Evolutionary conservation across 1,140 invertebrate species (phyloP), one percentile per base, ranked within the genome.

Genomic region (Uloborus diversus): DNA sequence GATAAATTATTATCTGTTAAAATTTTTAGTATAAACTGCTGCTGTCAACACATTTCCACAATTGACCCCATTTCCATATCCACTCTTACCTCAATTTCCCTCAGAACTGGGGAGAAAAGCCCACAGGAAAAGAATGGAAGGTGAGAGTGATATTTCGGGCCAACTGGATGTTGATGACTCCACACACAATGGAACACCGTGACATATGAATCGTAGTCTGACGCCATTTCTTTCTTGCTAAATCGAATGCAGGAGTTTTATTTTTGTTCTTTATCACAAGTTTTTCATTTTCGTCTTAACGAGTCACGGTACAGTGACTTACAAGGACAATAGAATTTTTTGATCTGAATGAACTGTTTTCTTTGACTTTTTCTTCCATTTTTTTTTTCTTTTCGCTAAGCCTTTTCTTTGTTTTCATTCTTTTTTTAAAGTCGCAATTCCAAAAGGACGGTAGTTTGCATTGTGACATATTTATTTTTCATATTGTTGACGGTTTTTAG

Each of bases 121-220:
- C 23, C 9, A 32, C 20, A 33, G 47, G 57, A 17, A 5, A n/a
- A 68, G 14, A 51, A 68, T 32, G 17, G 14, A 9, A n/a, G 27
- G 65, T 30, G 65, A 68, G 47, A 68, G 65, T 68, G 65, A 68
- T 68, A 68, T 68, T 53, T 68, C 53, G 42, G 32, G 65, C 13
- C 14, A 51, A 68, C 49, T 68, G 30, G 35, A 47, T 51, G 33
- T 68, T 68, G 37, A 68, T 68, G 35, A 33, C 61, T 32, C 53
- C 47, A 4, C 65, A 68, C 35, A 68, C 65, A 68, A 68, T 68
- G 23, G 61, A 4, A 17, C n/a, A 64, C 14, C 47, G 27, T 68
- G 65, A 68, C 37, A 30, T 68, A 35, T 53, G 49, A 68, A 68
- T 68, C 20, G 53, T 53, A 30, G 4, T 32, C 65, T 30, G 2